Conservation (phyloP, 2,888 invertebrate species). For the Pseudoips prasinana region DNA sequence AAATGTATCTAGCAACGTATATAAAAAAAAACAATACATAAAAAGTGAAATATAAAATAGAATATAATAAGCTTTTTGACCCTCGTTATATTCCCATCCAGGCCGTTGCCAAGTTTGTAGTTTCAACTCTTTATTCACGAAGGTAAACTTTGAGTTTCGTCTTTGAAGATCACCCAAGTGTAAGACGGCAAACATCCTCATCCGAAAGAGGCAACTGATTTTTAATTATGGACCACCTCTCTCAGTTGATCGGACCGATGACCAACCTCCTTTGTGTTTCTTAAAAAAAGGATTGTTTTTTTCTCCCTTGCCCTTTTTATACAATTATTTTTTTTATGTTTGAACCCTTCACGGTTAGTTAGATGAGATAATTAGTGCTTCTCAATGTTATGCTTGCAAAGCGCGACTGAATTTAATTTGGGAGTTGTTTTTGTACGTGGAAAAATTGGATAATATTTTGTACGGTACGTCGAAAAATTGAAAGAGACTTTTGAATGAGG, state of each 20-base stretch:
- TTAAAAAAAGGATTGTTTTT: conserved; percentile 67
- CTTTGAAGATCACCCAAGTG: conserved; percentile 62
- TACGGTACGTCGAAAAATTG: conserved; percentile 9
- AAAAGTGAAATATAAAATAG: no score
- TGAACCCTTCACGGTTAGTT: conserved; percentile 69
- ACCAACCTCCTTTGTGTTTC: conserved; percentile 72
- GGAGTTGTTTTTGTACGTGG: conserved; percentile 27
- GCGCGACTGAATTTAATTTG: conserved; percentile 29
- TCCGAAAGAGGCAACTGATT: conserved; percentile 58
- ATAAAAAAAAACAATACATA: no score
- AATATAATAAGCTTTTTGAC: no score
- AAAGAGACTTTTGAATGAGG: background rate
- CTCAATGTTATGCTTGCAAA: conserved; percentile 43
- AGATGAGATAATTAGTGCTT: conserved; percentile 68
- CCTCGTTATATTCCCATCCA: conserved; percentile 9
- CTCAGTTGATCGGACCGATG: conserved; percentile 72
- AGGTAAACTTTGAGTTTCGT: conserved; percentile 21
- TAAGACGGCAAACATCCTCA: conserved; percentile 54
- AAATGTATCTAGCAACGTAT: no score
- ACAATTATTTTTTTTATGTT: conserved; percentile 57
- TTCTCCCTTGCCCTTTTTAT: conserved; percentile 45
- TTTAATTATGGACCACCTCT: conserved; percentile 74
- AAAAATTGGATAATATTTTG: conserved; percentile 27
- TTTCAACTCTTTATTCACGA: conserved; percentile 29
- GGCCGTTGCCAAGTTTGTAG: conserved; percentile 22